Percentiles rank a stretch among this genome's conserved stretches.
Evolutionary conservation across 2,888 invertebrate genomes (phyloP).

Genomic region (Parelbella ahira): DNA sequence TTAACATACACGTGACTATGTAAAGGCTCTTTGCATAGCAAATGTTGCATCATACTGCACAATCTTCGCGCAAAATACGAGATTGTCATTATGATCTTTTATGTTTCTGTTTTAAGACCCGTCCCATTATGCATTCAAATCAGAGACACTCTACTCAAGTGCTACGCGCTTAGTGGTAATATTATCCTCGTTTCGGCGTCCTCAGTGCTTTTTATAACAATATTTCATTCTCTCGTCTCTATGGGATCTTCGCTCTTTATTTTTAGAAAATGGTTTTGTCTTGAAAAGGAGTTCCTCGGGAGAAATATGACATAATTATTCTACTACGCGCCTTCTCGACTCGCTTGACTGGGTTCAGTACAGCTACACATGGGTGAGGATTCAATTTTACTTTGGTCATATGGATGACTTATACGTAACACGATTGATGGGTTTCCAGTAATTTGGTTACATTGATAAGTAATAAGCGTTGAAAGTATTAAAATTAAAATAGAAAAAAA

Average conservation of each 20-base stretch:
- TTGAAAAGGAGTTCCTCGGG: conserved; percentile 29
- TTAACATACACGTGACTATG: too few relatives aligned
- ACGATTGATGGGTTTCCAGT: too few relatives aligned
- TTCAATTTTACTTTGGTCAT: too few relatives aligned
- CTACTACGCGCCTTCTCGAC: conserved; percentile 19
- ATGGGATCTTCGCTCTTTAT: conserved; percentile 43
- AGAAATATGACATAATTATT: conserved; percentile 31
- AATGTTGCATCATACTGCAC: too few relatives aligned
- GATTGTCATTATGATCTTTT: not conserved
- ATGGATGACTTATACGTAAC: too few relatives aligned
- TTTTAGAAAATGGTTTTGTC: conserved; percentile 50
- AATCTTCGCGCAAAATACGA: too few relatives aligned
- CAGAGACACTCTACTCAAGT: conserved; percentile 5
- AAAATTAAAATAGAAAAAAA: too few relatives aligned
- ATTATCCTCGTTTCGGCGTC: conserved; percentile 36
- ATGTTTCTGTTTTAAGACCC: not conserved
- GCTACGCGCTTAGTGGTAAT: conserved; percentile 12
- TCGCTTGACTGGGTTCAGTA: conserved; percentile 13
- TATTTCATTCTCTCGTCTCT: conserved; percentile 49
- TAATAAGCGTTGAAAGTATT: too few relatives aligned
- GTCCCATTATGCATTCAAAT: conserved; percentile 10
- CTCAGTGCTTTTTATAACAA: conserved; percentile 52
- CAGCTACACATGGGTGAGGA: too few relatives aligned
- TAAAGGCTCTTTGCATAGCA: too few relatives aligned
- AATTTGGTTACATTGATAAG: too few relatives aligned